Evolutionary conservation across 2,797 vertebrate genomes (phyloP).

Genomic region (Clarias laeviceps): DNA sequence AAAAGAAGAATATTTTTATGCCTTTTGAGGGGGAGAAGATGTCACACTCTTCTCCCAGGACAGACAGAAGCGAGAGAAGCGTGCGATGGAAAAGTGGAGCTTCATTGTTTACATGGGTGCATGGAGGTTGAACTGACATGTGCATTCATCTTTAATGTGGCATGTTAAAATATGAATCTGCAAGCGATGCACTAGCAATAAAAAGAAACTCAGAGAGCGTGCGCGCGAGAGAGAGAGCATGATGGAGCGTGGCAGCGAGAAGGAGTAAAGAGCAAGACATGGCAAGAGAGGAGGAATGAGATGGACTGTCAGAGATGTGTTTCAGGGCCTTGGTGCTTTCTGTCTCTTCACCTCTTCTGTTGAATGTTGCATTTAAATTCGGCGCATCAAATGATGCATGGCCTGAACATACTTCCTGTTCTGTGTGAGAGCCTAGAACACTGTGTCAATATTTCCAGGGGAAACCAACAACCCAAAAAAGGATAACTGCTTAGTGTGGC

Average conservation of each 20-base stretch:
- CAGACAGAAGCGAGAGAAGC: neutral
- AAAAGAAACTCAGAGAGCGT: neutral
- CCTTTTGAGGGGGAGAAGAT: neutral
- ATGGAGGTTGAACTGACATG: slow-evolving; percentile 53
- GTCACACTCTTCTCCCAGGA: slow-evolving; percentile 8
- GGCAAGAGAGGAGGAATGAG: neutral
- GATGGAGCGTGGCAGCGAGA: neutral
- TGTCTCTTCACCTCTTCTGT: neutral
- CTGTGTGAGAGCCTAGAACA: neutral
- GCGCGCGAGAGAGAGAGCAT: too few relatives aligned
- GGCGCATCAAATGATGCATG: neutral
- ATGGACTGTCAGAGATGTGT: neutral
- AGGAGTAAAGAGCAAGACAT: neutral
- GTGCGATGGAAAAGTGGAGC: slow-evolving; percentile 48
- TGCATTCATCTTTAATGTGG: slow-evolving; percentile 59
- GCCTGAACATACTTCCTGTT: neutral
- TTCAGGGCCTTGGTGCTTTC: neutral
- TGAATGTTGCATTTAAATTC: neutral
- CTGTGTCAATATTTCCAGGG: neutral
- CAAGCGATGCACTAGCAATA: slow-evolving; percentile 21
- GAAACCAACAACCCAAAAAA: neutral
- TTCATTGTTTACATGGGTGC: slow-evolving; percentile 62
- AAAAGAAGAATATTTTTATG: slow-evolving; percentile 11
- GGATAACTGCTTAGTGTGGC: neutral
- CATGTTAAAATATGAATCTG: slow-evolving; percentile 43